These are phyloP conservation scores for Nomada ferruginata DNA, from an alignment of 2,888 invertebrate genomes.

Conservation along the genomic window DNA sequence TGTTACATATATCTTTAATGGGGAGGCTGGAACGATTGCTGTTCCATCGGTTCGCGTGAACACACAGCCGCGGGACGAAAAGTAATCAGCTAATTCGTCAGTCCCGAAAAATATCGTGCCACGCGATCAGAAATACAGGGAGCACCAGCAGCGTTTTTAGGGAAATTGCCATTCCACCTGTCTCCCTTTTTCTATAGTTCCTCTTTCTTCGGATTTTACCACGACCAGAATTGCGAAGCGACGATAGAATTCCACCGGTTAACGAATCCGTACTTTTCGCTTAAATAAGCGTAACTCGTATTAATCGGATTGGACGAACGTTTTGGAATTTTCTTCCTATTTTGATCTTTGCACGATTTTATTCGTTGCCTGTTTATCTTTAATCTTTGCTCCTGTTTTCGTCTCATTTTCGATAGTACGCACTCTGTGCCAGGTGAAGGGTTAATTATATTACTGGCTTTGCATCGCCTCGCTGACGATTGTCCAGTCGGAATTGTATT, in stretches of 20 bases:
- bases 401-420: neutral
- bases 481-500: constrained; percentile 1
- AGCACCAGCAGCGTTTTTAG: constrained; percentile 17
- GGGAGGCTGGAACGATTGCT: constrained; percentile 2
- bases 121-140: neutral
- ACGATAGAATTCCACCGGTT: neutral
- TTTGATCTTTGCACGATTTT: neutral
- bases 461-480: neutral
- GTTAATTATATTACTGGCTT: constrained; percentile 13
- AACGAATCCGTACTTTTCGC: constrained; percentile 7
- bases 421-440: neutral
- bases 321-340: neutral
- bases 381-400: neutral
- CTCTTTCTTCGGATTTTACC: neutral
- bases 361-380: neutral
- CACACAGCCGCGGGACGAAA: constrained; percentile 22
- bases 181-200: neutral
- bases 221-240: neutral
- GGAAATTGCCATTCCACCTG: constrained; percentile 23
- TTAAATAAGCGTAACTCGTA: constrained; percentile 23
- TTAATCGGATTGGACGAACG: constrained; percentile 12
- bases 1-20: neutral
- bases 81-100: constrained; percentile 54
- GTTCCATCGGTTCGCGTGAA: neutral
- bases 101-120: constrained; percentile 24